Evolutionary conservation across 2,888 invertebrate species (phyloP).

Genomic region (Macaria notata): DNA sequence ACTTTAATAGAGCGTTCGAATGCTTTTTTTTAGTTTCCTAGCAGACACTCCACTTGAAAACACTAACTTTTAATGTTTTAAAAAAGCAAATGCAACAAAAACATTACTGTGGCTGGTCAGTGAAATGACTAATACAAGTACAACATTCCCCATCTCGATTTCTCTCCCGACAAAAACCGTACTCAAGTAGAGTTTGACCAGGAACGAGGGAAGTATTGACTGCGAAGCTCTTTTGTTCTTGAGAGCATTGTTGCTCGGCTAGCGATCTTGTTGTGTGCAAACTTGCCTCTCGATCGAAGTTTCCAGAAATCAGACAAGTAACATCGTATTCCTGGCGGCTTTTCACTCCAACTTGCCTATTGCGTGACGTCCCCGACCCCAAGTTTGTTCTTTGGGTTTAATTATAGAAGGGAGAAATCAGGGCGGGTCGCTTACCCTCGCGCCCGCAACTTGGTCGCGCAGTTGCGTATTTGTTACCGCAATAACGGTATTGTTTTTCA

Average conservation of each 20-base stretch:
- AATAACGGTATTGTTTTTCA: constrained; percentile 15
- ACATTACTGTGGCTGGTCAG: no score
- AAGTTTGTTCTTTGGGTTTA: constrained; percentile 68
- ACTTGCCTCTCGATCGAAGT: constrained; percentile 68
- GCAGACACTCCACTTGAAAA: no score
- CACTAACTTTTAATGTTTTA: no score
- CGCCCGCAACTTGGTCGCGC: constrained; percentile 27
- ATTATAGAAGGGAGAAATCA: constrained; percentile 51
- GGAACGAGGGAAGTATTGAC: constrained; percentile 46
- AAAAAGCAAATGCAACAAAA: no score
- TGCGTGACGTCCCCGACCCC: constrained; percentile 67
- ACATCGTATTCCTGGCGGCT: constrained; percentile 68
- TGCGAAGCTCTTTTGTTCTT: constrained; percentile 64
- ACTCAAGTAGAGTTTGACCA: constrained; percentile 8
- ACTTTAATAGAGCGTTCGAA: no score
- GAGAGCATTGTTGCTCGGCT: constrained; percentile 65
- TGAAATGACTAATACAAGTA: no score
- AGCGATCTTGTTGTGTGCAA: constrained; percentile 58
- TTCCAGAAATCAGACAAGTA: constrained; percentile 66
- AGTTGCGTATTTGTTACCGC: constrained; percentile 23
- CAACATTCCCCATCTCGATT: no score
- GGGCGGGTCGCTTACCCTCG: constrained; percentile 30
- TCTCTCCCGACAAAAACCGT: no score
- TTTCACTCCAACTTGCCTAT: constrained; percentile 65
- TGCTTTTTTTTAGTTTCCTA: no score